Evolutionary conservation across 2,888 invertebrate genomes (phyloP).

Genomic region (Luperina testacea): DNA sequence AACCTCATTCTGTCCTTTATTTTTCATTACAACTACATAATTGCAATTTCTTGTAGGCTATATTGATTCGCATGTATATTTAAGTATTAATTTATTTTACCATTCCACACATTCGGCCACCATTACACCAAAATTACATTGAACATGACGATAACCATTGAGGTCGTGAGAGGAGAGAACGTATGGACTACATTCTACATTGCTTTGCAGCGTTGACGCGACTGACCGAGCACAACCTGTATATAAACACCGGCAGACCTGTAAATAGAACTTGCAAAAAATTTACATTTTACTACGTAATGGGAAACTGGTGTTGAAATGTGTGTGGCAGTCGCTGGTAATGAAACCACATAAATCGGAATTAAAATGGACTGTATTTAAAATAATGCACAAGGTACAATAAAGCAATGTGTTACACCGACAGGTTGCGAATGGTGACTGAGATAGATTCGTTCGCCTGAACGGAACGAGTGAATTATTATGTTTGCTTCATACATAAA

Average conservation of each 20-base stretch:
- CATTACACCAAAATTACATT: slow-evolving; percentile 22
- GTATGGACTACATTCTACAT: slow-evolving; percentile 66
- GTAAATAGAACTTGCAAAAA: slow-evolving; percentile 61
- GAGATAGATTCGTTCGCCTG: too few species aligned
- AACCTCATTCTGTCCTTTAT: background rate
- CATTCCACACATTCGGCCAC: slow-evolving; percentile 22
- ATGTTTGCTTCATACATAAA: too few species aligned
- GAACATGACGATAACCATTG: background rate
- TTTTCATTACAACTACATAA: background rate
- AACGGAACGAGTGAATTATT: too few species aligned
- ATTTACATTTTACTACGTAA: background rate
- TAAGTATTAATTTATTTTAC: background rate
- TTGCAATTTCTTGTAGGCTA: slow-evolving; percentile 30
- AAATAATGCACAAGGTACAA: too few species aligned
- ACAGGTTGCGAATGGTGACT: too few species aligned
- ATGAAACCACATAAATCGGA: too few species aligned
- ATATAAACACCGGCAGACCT: slow-evolving; percentile 73
- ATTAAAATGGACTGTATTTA: too few species aligned
- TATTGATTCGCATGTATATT: slow-evolving; percentile 24
- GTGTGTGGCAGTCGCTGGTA: too few species aligned
- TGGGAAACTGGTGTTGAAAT: background rate
- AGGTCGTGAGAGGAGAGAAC: slow-evolving; percentile 70
- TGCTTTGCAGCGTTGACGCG: slow-evolving; percentile 54
- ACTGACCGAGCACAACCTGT: slow-evolving; percentile 67
- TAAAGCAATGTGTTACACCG: too few species aligned